Evolutionary conservation across 1,140 invertebrate genomes (phyloP).

Genomic region (Brachionus rubens): DNA sequence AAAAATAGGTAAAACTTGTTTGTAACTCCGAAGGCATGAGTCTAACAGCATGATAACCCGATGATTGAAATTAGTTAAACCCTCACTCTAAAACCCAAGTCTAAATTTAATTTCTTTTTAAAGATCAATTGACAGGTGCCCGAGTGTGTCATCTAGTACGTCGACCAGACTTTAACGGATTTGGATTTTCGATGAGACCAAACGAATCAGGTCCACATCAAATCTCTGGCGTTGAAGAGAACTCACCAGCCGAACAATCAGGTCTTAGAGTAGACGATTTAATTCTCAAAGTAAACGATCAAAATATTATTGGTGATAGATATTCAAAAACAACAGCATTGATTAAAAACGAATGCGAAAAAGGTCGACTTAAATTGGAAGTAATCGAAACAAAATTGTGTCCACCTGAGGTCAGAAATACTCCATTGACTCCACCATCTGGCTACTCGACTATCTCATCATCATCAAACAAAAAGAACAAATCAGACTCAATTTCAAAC

Average conservation of each 20-base stretch:
- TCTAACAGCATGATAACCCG: too few relatives aligned
- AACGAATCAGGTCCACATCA: constrained; percentile 30
- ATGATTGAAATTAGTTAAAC: too few relatives aligned
- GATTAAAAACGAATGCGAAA: constrained; percentile 41
- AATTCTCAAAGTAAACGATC: constrained; percentile 24
- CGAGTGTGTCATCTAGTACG: constrained; percentile 21
- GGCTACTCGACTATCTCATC: constrained; percentile 6
- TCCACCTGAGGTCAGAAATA: not conserved
- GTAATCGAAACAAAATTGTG: constrained; percentile 11
- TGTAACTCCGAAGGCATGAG: too few relatives aligned
- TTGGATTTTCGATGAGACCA: constrained; percentile 18
- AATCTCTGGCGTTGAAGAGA: not conserved
- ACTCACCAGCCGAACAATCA: constrained; percentile 36
- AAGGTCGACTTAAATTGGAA: constrained; percentile 32
- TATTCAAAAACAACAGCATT: constrained; percentile 22
- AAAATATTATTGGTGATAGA: constrained; percentile 24
- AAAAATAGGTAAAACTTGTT: not conserved
- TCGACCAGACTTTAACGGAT: constrained; percentile 41
- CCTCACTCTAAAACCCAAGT: too few relatives aligned
- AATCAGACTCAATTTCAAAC: constrained; percentile 20
- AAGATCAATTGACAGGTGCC: not conserved
- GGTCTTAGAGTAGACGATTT: constrained; percentile 25
- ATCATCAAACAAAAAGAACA: not conserved
- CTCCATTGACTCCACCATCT: not conserved
- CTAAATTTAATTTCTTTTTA: constrained; percentile 14